Percentiles rank a stretch among this genome's conserved stretches.
Conservation (phyloP, 2,888 invertebrate genomes). For the Pollenia griseotomentosa region DNA sequence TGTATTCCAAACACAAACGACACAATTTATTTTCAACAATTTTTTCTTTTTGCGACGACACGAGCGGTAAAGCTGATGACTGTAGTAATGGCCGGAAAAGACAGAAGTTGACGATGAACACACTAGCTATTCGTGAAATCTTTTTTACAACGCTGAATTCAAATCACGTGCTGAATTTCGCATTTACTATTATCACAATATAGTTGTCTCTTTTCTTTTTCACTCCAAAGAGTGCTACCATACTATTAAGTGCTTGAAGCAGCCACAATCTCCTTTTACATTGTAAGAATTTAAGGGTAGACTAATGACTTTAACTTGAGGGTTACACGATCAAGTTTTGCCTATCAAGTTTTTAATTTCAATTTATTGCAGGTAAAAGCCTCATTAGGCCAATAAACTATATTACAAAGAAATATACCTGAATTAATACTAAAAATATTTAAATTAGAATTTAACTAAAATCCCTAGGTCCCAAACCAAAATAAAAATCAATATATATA, state of each 20-base stretch:
- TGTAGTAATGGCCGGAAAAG: constrained; percentile 83
- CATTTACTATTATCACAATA: background rate
- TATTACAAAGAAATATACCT: too few species aligned
- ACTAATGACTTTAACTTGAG: too few species aligned
- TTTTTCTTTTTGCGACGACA: constrained; percentile 63
- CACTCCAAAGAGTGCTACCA: background rate
- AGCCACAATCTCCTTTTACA: too few species aligned
- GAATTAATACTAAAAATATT: too few species aligned
- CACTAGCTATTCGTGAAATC: constrained; percentile 63
- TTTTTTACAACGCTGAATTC: constrained; percentile 69
- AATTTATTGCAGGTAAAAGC: too few species aligned
- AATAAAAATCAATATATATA: too few species aligned
- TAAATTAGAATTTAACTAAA: too few species aligned
- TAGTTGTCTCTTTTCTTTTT: constrained; percentile 49
- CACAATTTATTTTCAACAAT: constrained; percentile 68
- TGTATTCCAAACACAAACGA: constrained; percentile 67
- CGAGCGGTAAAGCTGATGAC: constrained; percentile 80
- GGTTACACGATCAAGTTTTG: too few species aligned
- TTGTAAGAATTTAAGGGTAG: too few species aligned
- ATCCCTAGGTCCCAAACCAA: too few species aligned
- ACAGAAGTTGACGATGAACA: constrained; percentile 76
- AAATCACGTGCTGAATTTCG: constrained; percentile 74
- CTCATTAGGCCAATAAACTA: too few species aligned
- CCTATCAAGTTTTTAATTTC: too few species aligned
- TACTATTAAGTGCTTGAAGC: background rate